phyloP scores from a whole-genome alignment of 2,888 invertebrate genomes.

The Luffia ferchaultella region DNA sequence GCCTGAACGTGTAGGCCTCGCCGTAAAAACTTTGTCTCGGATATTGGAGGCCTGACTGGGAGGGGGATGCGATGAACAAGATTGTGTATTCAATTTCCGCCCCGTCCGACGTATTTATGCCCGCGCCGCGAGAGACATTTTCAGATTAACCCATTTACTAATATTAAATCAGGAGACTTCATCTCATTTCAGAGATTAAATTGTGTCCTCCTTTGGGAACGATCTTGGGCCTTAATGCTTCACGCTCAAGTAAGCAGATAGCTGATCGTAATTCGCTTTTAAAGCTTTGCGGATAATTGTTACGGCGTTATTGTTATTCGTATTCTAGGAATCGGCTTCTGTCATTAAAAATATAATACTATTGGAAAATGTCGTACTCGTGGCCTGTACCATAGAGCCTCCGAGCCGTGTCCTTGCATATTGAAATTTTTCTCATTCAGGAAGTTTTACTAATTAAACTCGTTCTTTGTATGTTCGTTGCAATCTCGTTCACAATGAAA shows the following conservation, averaged over 20 bases:
- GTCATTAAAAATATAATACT: neutral
- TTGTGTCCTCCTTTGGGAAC: neutral
- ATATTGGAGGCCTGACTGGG: neutral
- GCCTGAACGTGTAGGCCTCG: neutral
- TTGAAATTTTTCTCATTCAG: neutral
- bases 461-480: no score
- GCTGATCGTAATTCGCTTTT: neutral
- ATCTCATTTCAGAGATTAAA: neutral
- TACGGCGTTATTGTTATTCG: neutral
- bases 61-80: neutral
- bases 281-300: neutral
- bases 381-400: neutral
- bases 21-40: neutral
- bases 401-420: neutral
- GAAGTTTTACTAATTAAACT: neutral
- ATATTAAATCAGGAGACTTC: neutral
- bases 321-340: neutral
- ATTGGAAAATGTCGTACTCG: neutral
- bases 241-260: neutral
- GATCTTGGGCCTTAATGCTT: neutral
- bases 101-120: neutral
- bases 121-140: neutral
- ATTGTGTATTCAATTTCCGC: neutral
- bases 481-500: no score
- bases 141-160: neutral